Percentiles rank a stretch among this genome's conserved stretches.
Conservation (phyloP, 2,797 vertebrate genomes). For the Tamandua tetradactyla region DNA sequence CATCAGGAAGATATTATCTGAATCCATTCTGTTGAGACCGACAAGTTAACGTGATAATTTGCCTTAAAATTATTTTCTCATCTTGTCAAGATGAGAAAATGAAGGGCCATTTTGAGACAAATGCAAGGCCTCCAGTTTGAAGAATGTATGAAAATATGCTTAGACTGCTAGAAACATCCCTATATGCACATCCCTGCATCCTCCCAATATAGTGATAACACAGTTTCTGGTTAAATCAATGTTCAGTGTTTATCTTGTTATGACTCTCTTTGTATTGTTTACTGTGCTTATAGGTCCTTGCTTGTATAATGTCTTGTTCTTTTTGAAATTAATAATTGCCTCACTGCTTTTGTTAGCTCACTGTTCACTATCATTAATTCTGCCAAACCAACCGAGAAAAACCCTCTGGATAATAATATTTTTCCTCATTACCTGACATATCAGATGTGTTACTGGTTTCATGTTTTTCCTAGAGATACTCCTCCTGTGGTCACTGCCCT, state of each 20-base stretch:
- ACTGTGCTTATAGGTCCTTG: background rate
- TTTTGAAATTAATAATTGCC: background rate
- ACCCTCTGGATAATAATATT: background rate
- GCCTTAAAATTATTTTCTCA: slow-evolving; percentile 39
- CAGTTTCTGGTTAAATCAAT: background rate
- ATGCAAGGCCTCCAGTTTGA: background rate
- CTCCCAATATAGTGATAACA: background rate
- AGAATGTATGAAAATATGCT: background rate
- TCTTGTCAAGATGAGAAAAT: slow-evolving; percentile 11
- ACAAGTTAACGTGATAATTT: slow-evolving; percentile 32
- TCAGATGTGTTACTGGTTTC: background rate
- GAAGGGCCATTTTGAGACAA: slow-evolving; percentile 7
- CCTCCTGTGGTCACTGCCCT: background rate
- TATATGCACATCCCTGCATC: background rate
- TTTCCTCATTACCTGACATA: background rate
- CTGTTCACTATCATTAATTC: background rate
- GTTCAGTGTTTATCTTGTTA: slow-evolving; percentile 2
- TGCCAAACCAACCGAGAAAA: slow-evolving; percentile 4
- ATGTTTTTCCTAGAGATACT: background rate
- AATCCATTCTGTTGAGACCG: background rate
- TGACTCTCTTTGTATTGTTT: background rate
- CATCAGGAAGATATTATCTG: background rate
- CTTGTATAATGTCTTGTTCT: background rate
- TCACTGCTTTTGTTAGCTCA: slow-evolving; percentile 1
- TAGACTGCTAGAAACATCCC: background rate